Conservation (phyloP, 2,113 vertebrate species). For the Regulus satrapa region DNA sequence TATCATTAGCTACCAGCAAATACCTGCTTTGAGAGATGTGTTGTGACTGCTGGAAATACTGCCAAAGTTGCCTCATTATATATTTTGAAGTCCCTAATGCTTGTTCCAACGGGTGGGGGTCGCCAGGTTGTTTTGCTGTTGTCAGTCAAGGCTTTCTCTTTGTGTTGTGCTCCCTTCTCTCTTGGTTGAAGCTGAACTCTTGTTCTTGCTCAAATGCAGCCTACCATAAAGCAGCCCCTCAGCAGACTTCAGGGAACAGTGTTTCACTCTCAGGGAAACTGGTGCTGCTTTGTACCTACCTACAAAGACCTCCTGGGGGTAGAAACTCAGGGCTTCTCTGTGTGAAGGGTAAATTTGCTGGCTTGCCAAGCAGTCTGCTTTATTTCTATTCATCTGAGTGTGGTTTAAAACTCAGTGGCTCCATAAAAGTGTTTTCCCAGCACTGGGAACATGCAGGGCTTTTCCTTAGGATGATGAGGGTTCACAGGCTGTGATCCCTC, state of each 20-base stretch:
- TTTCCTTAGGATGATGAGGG: not conserved
- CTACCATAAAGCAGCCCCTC: not conserved
- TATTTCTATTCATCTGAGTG: not conserved
- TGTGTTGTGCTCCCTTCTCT: not conserved
- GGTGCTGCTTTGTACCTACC: not conserved
- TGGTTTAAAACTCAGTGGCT: not conserved
- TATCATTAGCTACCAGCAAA: not conserved
- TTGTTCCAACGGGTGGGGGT: not conserved
- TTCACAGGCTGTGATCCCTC: not conserved
- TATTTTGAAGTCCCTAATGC: not conserved
- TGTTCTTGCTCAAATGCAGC: not conserved
- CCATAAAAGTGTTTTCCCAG: not conserved
- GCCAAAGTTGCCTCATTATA: not conserved
- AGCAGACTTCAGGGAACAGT: not conserved
- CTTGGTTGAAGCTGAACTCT: not conserved
- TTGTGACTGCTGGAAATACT: not conserved
- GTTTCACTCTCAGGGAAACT: not conserved
- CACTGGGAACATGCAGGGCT: not conserved
- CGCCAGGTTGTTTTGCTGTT: not conserved
- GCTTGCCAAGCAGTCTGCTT: not conserved
- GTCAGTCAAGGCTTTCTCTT: not conserved
- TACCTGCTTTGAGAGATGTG: not conserved
- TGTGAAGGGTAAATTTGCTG: not conserved
- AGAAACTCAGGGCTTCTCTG: not conserved
- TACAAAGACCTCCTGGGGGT: not conserved